Evolutionary conservation across 2,797 vertebrate genomes (phyloP), one percentile per base, ranked within the genome.

Genomic region (Syngnathus acus): DNA sequence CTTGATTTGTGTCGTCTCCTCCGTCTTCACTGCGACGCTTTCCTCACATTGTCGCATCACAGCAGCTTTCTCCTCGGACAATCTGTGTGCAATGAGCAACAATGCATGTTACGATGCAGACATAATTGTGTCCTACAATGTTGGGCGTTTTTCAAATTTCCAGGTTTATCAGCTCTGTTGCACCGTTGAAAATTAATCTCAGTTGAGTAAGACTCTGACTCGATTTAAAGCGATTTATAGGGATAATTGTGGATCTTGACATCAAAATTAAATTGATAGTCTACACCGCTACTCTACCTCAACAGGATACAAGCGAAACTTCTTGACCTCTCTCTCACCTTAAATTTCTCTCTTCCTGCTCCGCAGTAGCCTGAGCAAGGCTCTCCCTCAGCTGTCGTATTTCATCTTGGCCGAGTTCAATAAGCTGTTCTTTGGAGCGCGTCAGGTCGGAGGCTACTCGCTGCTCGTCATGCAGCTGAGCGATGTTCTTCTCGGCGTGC

Each of bases 401-500:
- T 68, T 87, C 89, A 8, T 63, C 67, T 55, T 81, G 84, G 64
- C 80, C 78, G 38, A 82, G 72, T 53, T 86, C 73, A 0, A 89
- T 47, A 72, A 91, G 84, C 70, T 81, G 75, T 57, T 87, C 88
- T 83, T 88, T 91, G 26, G 84, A 89, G 68, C 64, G 78, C 32
- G 85, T 71, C 70, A 93, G 78, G 70, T 83, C 86, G n/a, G 69
- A 86, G 6, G 90, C 71, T 23, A 74, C 85, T 81, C 93, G 90
- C 47, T 89, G 90, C 66, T 94, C 88, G 0, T 75, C 71, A 68
- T 75, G 83, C 32, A 95, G 77, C 68, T 92, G 85, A 4, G 40
- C 65, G 72, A 82, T 91, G 43, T 71, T 81, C 62, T 72, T 88
- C 60, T 93, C 92, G 60, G 87, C 90, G 80, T 82, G 81, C 51